Evolutionary conservation across 2,797 vertebrate genomes (phyloP).

Genomic region (Anabacerthia variegaticeps): DNA sequence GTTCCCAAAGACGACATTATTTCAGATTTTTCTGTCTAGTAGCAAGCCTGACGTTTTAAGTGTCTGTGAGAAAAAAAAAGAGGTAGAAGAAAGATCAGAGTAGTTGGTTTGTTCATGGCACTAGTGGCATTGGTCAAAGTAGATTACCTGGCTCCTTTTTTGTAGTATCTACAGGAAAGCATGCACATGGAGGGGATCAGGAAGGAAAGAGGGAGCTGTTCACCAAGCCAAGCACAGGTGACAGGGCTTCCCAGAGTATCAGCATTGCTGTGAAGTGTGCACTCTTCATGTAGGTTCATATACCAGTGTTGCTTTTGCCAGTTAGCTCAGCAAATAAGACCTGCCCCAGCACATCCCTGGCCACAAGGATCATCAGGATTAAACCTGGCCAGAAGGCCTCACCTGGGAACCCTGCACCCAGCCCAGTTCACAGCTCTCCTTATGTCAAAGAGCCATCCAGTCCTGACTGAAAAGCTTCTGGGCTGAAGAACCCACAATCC

Average conservation of each 20-base stretch:
- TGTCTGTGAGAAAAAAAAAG: not conserved
- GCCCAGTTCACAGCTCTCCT: not conserved
- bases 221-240: not conserved
- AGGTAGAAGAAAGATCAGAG: not conserved
- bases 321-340: not conserved
- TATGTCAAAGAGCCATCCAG: not conserved
- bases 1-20: not conserved
- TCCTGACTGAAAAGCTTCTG: not conserved
- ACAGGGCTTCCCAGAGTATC: not conserved
- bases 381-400: not conserved
- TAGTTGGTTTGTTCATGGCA: not conserved
- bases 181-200: not conserved
- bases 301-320: not conserved
- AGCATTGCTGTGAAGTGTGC: rapidly evolving
- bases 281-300: not conserved
- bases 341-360: not conserved
- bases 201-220: not conserved
- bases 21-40: not conserved
- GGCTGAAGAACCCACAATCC: not conserved
- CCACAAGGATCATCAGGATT: not conserved
- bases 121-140: not conserved
- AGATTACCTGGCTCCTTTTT: not conserved
- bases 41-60: not conserved
- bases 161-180: not conserved
- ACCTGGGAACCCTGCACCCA: not conserved